These are phyloP conservation scores for Panagrolaimus sp. DNA, from an alignment of 1,140 invertebrate species.

Conservation along the genomic window DNA sequence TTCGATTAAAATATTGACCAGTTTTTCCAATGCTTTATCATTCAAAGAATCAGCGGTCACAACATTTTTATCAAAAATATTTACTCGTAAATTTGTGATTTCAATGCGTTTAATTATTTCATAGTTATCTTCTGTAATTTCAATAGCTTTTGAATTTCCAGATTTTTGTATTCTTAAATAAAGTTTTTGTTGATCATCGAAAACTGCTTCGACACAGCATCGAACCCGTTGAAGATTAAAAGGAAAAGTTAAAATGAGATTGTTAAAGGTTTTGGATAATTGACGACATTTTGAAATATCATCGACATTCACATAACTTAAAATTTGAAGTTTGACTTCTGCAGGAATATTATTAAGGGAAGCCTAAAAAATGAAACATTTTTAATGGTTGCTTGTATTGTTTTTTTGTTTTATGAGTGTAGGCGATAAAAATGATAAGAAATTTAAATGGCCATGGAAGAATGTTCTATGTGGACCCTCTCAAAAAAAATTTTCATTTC, in stretches of 20 bases:
- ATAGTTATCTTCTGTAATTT: not conserved
- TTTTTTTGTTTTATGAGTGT: no score
- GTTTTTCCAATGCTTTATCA: not conserved
- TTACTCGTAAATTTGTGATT: slow-evolving; percentile 4
- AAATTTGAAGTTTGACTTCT: slow-evolving; percentile 3
- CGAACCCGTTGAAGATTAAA: slow-evolving; percentile 11
- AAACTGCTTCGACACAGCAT: not conserved
- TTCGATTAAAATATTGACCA: not conserved
- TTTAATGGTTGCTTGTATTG: no score
- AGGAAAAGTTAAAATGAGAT: not conserved
- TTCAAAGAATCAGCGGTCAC: not conserved
- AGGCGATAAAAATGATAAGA: no score
- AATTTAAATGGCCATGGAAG: no score
- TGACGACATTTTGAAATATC: not conserved
- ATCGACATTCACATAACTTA: not conserved
- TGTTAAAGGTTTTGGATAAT: not conserved
- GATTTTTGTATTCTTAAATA: not conserved
- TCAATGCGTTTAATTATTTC: not conserved
- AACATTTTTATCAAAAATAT: no score
- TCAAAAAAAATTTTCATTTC: no score
- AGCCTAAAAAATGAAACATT: not conserved
- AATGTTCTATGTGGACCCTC: no score
- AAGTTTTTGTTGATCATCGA: not conserved
- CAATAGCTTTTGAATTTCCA: not conserved
- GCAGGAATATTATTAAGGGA: not conserved